Evolutionary conservation across 2,797 vertebrate species (phyloP).

Genomic region (Momotus momota): DNA sequence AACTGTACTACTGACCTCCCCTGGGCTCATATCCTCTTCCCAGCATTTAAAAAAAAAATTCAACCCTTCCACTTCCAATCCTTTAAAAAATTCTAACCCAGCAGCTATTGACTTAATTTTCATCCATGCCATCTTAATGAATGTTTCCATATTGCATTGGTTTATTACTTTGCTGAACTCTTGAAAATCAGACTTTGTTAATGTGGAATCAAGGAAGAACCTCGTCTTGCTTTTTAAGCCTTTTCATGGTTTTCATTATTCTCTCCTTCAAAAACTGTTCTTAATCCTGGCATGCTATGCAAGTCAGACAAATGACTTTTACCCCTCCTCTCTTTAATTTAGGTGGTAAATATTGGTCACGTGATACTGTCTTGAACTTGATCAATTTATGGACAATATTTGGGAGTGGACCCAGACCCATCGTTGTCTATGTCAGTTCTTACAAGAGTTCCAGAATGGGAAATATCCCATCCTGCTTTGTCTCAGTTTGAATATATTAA

Average conservation of each 20-base stretch:
- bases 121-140: not conserved
- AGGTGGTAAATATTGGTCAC: not conserved
- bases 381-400: not conserved
- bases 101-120: not conserved
- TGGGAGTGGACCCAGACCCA: not conserved
- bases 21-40: not conserved
- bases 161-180: not conserved
- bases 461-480: not conserved
- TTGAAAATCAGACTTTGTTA: not conserved
- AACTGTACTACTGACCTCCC: fast-evolving
- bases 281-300: fast-evolving
- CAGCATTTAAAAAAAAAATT: not conserved
- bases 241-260: not conserved
- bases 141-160: fast-evolving
- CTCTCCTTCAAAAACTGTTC: not conserved
- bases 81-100: not conserved
- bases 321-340: not conserved
- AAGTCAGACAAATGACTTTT: not conserved
- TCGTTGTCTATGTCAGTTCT: not conserved
- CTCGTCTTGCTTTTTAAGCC: fast-evolving
- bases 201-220: not conserved
- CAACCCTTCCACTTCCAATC: not conserved
- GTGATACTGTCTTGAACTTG: not conserved
- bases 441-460: not conserved
- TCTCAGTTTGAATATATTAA: not conserved